These are phyloP conservation scores for Eumaeus atala DNA, from an alignment of 1,140 invertebrate species.

Conservation along the genomic window DNA sequence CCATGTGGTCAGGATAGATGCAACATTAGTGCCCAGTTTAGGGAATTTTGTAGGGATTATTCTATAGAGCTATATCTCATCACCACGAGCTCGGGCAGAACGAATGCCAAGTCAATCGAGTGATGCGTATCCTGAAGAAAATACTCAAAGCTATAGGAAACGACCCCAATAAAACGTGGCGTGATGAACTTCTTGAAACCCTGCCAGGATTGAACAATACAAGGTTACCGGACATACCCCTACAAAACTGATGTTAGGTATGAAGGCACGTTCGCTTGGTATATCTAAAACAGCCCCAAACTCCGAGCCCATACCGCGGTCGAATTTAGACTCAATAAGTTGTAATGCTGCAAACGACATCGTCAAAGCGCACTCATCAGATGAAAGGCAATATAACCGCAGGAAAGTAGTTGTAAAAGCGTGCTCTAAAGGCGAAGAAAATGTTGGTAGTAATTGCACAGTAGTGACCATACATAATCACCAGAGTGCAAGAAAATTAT, in stretches of 20 bases:
- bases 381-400: constrained; percentile 25
- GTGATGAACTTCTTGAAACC: neutral
- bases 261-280: neutral
- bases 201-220: constrained; percentile 13
- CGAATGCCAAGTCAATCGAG: too few relatives aligned
- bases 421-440: constrained; percentile 25
- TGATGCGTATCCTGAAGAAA: too few relatives aligned
- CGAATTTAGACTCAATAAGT: too few relatives aligned
- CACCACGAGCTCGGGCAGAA: too few relatives aligned
- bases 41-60: too few relatives aligned
- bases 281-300: too few relatives aligned
- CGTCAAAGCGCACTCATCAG: constrained; percentile 6
- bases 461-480: constrained; percentile 28
- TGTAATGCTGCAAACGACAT: constrained; percentile 6
- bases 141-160: too few relatives aligned
- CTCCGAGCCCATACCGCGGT: too few relatives aligned
- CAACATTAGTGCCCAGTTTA: too few relatives aligned
- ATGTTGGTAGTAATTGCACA: constrained; percentile 26
- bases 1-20: too few relatives aligned
- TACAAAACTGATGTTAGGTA: constrained; percentile 15
- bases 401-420: constrained; percentile 19
- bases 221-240: constrained; percentile 1
- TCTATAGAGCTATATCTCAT: too few relatives aligned
- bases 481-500: constrained; percentile 28
- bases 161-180: too few relatives aligned